Conservation (phyloP, 2,888 invertebrate species). For the Mythimna albipuncta region DNA sequence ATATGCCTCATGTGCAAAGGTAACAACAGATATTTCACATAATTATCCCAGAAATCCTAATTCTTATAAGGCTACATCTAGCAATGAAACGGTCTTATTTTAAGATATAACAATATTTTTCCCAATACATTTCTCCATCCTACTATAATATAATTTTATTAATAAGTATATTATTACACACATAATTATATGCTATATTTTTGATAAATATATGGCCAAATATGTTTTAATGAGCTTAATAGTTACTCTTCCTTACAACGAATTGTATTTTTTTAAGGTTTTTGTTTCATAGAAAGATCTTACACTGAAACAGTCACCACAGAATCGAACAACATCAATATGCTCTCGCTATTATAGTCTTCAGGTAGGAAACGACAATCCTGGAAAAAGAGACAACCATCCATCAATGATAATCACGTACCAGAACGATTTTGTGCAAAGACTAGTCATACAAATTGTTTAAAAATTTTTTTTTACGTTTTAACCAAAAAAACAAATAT, state of each 20-base stretch:
- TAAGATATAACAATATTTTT: conserved; percentile 6
- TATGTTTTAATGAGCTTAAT: conserved; percentile 19
- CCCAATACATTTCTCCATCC: conserved; percentile 15
- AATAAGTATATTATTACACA: conserved; percentile 12
- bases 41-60: not conserved
- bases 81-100: conserved; percentile 29
- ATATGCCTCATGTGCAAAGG: conserved; percentile 16
- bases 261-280: conserved; percentile 31
- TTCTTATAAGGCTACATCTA: conserved; percentile 34
- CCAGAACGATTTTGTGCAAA: not conserved
- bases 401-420: not conserved
- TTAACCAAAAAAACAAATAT: not conserved
- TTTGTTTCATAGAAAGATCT: conserved; percentile 40
- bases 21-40: conserved; percentile 12
- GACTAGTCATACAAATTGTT: not conserved
- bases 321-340: conserved; percentile 43
- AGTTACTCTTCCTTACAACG: conserved; percentile 22
- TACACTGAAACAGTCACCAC: conserved; percentile 52
- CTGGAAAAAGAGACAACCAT: conserved; percentile 59
- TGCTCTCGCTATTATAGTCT: conserved; percentile 58
- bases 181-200: conserved; percentile 18
- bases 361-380: conserved; percentile 61
- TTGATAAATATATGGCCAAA: conserved; percentile 46
- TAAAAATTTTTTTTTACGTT: too few species aligned
- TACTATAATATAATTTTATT: conserved; percentile 1